Evolutionary conservation across 2,113 vertebrate genomes (phyloP).

Genomic region (Caretta caretta): DNA sequence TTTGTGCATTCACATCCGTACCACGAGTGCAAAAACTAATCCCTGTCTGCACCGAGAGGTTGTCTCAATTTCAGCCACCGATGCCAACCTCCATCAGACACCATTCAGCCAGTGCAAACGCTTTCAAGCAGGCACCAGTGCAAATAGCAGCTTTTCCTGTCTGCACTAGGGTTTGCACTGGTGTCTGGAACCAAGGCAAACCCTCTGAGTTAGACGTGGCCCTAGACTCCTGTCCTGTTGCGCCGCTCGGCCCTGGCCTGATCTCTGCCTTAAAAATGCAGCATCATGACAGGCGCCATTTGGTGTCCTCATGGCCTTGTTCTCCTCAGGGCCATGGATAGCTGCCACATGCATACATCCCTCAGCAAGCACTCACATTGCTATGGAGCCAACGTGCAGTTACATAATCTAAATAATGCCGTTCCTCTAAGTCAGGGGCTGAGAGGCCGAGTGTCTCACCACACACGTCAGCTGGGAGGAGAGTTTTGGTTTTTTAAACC

Average conservation of each 20-base stretch:
- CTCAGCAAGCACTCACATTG: neutral
- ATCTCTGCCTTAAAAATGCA: neutral
- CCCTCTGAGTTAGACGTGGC: accelerated
- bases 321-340: neutral
- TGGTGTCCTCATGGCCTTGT: neutral
- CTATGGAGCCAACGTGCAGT: accelerated
- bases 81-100: neutral
- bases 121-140: neutral
- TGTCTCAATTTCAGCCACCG: neutral
- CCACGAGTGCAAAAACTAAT: neutral
- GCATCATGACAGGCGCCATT: neutral
- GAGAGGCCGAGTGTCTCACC: neutral
- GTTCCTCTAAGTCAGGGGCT: neutral
- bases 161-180: accelerated
- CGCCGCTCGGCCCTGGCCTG: neutral
- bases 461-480: neutral
- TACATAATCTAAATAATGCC: neutral
- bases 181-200: neutral
- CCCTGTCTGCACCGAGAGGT: neutral
- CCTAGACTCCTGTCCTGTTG: neutral
- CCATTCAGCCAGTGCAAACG: neutral
- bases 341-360: accelerated
- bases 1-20: neutral
- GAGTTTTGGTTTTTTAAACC: neutral
- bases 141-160: accelerated